phyloP scores from a whole-genome alignment of 2,113 vertebrate species.

The Aegypius monachus region DNA sequence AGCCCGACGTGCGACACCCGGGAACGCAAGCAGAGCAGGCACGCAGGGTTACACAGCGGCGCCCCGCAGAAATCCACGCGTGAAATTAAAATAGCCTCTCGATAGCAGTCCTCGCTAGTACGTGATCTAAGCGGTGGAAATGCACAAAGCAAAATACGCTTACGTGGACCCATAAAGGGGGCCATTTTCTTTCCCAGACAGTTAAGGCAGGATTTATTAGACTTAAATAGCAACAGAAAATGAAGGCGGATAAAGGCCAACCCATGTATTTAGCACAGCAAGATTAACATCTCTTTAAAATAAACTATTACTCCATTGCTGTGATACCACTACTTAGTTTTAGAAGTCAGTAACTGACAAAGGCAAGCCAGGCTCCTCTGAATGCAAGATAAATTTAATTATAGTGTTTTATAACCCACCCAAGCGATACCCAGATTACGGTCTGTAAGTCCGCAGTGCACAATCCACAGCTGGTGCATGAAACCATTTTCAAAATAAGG shows the following conservation, averaged over 20 bases:
- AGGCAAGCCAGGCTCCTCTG: neutral
- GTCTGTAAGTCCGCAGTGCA: neutral
- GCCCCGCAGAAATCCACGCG: too few species aligned
- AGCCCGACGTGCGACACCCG: too few species aligned
- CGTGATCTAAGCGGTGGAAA: rapidly evolving
- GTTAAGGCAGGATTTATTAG: neutral
- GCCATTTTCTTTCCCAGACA: rapidly evolving
- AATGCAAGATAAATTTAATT: too few species aligned
- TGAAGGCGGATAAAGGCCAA: neutral
- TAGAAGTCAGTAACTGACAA: neutral
- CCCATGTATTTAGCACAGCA: neutral
- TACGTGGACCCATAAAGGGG: neutral
- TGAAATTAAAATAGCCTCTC: too few species aligned
- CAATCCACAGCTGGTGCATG: neutral
- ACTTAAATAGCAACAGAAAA: too few species aligned
- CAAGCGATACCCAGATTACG: too few species aligned
- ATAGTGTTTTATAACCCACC: neutral
- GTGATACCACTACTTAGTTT: neutral
- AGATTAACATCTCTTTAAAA: neutral
- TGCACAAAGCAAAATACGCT: rapidly evolving
- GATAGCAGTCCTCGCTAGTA: neutral
- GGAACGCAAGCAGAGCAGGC: too few species aligned
- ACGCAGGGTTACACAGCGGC: too few species aligned
- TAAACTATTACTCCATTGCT: neutral
- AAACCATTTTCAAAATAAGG: neutral